phyloP scores from a whole-genome alignment of 2,797 vertebrate species.

The Monodelphis domestica region DNA sequence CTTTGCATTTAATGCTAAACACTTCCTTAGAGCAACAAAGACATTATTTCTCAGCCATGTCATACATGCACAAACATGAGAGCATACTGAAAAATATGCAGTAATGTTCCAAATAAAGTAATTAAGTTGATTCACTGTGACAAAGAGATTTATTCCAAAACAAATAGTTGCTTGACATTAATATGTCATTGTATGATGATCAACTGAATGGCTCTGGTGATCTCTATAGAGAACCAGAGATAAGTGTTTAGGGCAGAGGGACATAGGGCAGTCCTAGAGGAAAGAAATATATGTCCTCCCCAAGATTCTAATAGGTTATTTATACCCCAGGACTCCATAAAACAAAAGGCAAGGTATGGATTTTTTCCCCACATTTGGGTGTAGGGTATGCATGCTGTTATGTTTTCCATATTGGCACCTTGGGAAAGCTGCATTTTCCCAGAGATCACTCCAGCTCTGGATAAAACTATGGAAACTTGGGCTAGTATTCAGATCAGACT shows the following conservation, averaged over 20 bases:
- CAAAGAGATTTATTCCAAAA: background rate
- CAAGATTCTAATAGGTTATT: background rate
- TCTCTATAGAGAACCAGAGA: background rate
- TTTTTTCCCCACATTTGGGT: background rate
- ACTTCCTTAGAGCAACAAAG: slow-evolving; percentile 26
- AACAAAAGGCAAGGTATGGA: background rate
- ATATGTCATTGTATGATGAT: background rate
- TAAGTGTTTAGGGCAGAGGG: background rate
- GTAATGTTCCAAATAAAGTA: background rate
- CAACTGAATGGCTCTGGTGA: background rate
- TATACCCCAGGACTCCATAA: background rate
- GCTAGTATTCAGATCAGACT: background rate
- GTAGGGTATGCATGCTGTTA: background rate
- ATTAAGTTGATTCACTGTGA: background rate
- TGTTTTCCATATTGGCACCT: background rate
- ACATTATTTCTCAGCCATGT: background rate
- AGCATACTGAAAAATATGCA: background rate
- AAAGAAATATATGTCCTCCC: background rate
- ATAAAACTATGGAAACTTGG: background rate
- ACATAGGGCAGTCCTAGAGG: background rate
- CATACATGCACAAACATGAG: background rate
- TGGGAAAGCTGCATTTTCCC: background rate
- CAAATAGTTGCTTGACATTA: background rate
- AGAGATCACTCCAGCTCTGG: background rate
- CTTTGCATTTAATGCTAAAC: slow-evolving; percentile 19